Conservation (phyloP, 2,113 vertebrate species). For the Catharus bicknelli region DNA sequence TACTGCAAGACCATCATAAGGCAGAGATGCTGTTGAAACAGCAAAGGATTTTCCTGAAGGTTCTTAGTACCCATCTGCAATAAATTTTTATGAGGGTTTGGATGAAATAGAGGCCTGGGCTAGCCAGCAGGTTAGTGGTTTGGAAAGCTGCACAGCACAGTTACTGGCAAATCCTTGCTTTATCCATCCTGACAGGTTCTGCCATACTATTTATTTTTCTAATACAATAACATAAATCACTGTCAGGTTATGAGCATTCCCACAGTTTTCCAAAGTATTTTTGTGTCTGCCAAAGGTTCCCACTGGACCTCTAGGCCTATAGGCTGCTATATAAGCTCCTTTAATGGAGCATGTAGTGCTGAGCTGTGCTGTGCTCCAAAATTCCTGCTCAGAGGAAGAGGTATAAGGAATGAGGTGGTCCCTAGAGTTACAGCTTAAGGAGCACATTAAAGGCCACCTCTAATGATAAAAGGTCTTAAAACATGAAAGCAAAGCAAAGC, state of each 20-base stretch:
- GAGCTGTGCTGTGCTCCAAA: background rate
- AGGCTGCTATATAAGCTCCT: background rate
- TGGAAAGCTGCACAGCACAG: background rate
- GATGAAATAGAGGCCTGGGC: background rate
- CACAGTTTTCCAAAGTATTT: background rate
- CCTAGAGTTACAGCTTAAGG: background rate
- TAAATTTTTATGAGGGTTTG: slow-evolving; percentile 18
- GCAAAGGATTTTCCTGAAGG: slow-evolving; percentile 3
- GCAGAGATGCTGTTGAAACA: background rate
- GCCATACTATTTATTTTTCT: slow-evolving; percentile 28
- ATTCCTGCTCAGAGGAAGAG: background rate
- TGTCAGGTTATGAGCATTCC: slow-evolving; percentile 8
- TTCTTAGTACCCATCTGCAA: slow-evolving; percentile 21
- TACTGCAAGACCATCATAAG: background rate
- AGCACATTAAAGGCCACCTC: background rate
- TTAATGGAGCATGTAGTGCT: background rate
- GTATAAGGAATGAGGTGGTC: background rate
- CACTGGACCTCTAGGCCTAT: background rate
- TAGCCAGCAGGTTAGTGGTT: background rate
- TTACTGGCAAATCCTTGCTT: slow-evolving; percentile 15
- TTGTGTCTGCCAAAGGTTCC: background rate
- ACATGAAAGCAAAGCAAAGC: background rate
- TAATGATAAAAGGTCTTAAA: background rate
- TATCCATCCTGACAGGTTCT: slow-evolving; percentile 7
- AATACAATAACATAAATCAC: slow-evolving; percentile 11